Conservation (phyloP, 2,888 invertebrate species). For the Aspidiotus destructor region DNA sequence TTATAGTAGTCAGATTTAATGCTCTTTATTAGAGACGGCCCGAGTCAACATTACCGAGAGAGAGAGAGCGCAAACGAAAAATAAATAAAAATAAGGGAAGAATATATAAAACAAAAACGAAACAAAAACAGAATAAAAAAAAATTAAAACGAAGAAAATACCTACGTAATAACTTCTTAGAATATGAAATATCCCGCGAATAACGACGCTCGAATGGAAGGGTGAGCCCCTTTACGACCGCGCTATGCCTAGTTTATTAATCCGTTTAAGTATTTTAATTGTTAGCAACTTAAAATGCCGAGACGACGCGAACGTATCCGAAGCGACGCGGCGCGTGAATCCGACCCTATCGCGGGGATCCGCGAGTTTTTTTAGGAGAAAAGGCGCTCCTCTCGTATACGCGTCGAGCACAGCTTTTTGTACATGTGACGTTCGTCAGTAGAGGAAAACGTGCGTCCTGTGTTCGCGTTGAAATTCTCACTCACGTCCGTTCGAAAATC, state of each 20-base stretch:
- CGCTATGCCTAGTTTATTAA: slow-evolving; percentile 7
- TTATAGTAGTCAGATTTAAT: no score
- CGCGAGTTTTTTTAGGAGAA: background rate
- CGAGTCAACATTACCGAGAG: no score
- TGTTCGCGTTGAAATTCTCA: background rate
- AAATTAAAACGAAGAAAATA: no score
- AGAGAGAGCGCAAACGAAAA: no score
- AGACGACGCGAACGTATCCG: slow-evolving; percentile 27
- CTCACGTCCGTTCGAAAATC: no score
- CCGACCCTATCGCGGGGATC: background rate
- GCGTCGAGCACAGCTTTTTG: slow-evolving; percentile 3
- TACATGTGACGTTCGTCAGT: slow-evolving; percentile 19
- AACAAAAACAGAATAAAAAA: no score
- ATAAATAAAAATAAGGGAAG: no score
- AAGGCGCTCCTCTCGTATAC: slow-evolving; percentile 4
- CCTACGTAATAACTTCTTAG: no score
- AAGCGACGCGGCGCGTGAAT: slow-evolving; percentile 16
- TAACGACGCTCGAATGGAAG: no score
- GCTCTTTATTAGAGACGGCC: no score
- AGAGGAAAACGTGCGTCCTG: slow-evolving; percentile 1
- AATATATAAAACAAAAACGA: no score
- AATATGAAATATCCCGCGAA: no score
- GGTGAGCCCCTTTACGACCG: slow-evolving; percentile 12
- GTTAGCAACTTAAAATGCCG: slow-evolving; percentile 20
- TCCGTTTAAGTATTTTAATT: slow-evolving; percentile 27